Base-by-base conservation (phyloP, 2,888 invertebrate genomes). In the Drosophila ochracea region DNA sequence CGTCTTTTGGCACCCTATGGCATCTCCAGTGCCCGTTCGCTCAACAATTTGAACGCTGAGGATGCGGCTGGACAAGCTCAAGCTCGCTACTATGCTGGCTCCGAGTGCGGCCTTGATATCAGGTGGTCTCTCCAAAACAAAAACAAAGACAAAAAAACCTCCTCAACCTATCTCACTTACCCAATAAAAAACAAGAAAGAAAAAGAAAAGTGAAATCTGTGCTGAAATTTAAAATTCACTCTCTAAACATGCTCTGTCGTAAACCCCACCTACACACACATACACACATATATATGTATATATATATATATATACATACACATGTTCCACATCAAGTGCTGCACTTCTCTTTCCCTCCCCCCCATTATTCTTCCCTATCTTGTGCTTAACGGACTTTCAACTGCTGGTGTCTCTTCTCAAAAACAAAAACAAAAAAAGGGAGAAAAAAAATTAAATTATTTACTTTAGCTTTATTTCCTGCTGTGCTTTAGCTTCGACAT, bases 21-120 rank as follows among this genome's bases (percentile, higher is more conserved):
- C 58, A 72, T 68, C 50, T 35, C 87, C 16, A 65, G 67, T 63
- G 87, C 89, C 33, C 73, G 73, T 39, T 89, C 89, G 57, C 68
- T 89, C 43, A 85, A 71, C 73, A 85, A 87, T 80, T 73, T 89
- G 43, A 82, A 65, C 68, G 55, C 59, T 21, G 78, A 71, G 59
- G 84, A 78, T 83, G 73, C 59, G 5, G 54, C 55, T 53, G 80
- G 80, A 76, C 76, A 80, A 52, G n/a, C 66, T 35, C 73, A 79
- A 52, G 21, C 66, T 35, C 73, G 71, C 39, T 82, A 75, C 72
- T 87, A 88, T 82, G 90, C 87, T 73, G 82, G 83, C 68, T 89
- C 87, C 59, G 85, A 85, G 54, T 85, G 89, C 73, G 87, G 80
- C 63, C 68, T 85, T 53, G 85, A 85, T 84, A 86, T 84, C 89